These are phyloP conservation scores for Elaphurus davidianus DNA, from an alignment of 2,113 vertebrate genomes.

Conservation along the genomic window DNA sequence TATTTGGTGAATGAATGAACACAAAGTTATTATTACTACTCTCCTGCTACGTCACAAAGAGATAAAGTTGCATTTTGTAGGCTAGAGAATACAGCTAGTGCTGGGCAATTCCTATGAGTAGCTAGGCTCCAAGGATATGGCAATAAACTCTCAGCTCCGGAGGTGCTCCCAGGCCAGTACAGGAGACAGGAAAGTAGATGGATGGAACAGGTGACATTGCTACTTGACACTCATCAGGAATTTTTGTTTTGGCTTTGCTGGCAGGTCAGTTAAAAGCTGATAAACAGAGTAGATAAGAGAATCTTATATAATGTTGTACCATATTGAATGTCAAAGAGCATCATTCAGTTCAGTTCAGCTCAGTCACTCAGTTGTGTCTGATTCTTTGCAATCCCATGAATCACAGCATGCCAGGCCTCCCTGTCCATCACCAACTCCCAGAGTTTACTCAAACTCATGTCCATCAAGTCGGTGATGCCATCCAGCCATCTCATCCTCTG, in stretches of 20 bases:
- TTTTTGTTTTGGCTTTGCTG: background rate
- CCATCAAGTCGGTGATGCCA: too few relatives aligned
- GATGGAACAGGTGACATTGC: background rate
- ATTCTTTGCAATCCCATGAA: too few relatives aligned
- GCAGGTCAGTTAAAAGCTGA: conserved; percentile 23
- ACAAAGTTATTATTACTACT: conserved; percentile 14
- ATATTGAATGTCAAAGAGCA: background rate
- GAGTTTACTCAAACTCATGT: too few relatives aligned
- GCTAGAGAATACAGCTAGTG: background rate
- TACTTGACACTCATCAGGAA: background rate
- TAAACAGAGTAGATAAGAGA: background rate
- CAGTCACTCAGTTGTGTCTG: too few relatives aligned
- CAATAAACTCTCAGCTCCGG: background rate
- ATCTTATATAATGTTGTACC: background rate
- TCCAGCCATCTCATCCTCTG: too few relatives aligned
- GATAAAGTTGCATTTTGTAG: conserved; percentile 40
- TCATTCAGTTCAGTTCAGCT: too few relatives aligned
- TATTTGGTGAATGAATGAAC: conserved; percentile 47
- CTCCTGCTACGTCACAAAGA: background rate
- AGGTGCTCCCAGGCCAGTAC: background rate
- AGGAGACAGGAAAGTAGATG: background rate
- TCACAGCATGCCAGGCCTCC: too few relatives aligned
- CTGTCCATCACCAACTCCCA: too few relatives aligned
- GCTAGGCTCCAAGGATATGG: background rate
- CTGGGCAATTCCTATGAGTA: background rate